Percentiles rank a stretch among this genome's conserved stretches.
Evolutionary conservation across 2,113 vertebrate species (phyloP).

Genomic region (Lanius ludovicianus): DNA sequence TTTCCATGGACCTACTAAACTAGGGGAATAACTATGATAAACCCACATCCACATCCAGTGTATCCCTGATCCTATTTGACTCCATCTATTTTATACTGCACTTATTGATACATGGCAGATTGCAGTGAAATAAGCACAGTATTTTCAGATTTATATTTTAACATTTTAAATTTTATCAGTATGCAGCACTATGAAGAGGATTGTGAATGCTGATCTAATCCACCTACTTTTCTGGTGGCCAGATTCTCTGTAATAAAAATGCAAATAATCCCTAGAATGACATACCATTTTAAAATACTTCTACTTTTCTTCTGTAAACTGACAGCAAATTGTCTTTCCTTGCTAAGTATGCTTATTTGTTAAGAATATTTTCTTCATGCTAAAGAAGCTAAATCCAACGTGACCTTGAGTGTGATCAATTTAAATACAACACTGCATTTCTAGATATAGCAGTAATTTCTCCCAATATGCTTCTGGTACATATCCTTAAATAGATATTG

Average conservation of each 20-base stretch:
- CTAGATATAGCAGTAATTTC: neutral
- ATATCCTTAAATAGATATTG: slow-evolving; percentile 2
- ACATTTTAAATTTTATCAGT: slow-evolving; percentile 18
- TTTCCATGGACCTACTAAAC: neutral
- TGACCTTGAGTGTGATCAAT: slow-evolving; percentile 3
- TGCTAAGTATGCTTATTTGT: neutral
- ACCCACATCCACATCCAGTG: neutral
- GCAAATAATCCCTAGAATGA: slow-evolving; percentile 6
- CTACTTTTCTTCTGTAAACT: neutral
- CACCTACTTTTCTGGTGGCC: slow-evolving; percentile 10
- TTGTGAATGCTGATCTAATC: slow-evolving; percentile 13
- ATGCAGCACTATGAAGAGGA: neutral
- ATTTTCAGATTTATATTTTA: slow-evolving; percentile 15
- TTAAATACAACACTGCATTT: slow-evolving; percentile 15
- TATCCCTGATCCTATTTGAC: neutral
- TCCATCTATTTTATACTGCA: neutral
- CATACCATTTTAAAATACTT: slow-evolving; percentile 16
- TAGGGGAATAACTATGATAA: neutral
- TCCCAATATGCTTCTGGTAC: neutral
- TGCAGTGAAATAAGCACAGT: slow-evolving; percentile 6
- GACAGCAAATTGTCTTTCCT: neutral
- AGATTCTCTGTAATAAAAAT: slow-evolving; percentile 49
- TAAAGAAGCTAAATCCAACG: neutral
- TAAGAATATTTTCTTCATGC: neutral
- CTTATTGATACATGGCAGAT: neutral